Percentiles rank a stretch among this genome's conserved stretches.
phyloP scores from a whole-genome alignment of 2,888 invertebrate species.

The Beris morrisii region DNA sequence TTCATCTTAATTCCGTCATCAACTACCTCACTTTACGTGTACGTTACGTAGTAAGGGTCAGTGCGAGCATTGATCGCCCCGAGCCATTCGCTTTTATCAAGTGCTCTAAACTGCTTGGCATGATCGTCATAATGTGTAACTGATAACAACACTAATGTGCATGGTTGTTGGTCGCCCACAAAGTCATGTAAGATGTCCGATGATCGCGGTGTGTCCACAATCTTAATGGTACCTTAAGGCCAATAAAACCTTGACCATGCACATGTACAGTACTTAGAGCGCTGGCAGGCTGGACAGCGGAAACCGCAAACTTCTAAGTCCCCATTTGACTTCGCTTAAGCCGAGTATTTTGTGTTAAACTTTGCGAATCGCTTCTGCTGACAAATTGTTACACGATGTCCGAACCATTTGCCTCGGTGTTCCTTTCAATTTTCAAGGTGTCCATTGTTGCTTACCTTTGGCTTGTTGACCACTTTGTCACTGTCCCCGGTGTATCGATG shows the following conservation, averaged over 20 bases:
- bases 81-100: no score
- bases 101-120: no score
- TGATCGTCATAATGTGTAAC: no score
- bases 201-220: slow-evolving; percentile 42
- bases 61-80: no score
- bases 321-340: not conserved
- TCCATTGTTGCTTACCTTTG: slow-evolving; percentile 33
- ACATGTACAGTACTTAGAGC: no score
- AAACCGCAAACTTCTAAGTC: not conserved
- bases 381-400: slow-evolving; percentile 49
- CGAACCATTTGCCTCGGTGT: slow-evolving; percentile 39
- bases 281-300: no score
- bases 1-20: no score
- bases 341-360: not conserved
- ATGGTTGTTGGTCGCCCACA: slow-evolving; percentile 50
- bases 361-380: slow-evolving; percentile 37
- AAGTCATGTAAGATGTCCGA: slow-evolving; percentile 56
- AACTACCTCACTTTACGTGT: no score
- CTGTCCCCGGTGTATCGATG: slow-evolving; percentile 34
- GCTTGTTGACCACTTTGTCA: slow-evolving; percentile 34
- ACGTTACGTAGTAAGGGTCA: no score
- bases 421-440: slow-evolving; percentile 34
- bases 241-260: not conserved
- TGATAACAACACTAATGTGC: not conserved
- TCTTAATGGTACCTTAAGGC: slow-evolving; percentile 41